Evolutionary conservation across 2,797 vertebrate species (phyloP).

Genomic region (Coregonus suidteri): DNA sequence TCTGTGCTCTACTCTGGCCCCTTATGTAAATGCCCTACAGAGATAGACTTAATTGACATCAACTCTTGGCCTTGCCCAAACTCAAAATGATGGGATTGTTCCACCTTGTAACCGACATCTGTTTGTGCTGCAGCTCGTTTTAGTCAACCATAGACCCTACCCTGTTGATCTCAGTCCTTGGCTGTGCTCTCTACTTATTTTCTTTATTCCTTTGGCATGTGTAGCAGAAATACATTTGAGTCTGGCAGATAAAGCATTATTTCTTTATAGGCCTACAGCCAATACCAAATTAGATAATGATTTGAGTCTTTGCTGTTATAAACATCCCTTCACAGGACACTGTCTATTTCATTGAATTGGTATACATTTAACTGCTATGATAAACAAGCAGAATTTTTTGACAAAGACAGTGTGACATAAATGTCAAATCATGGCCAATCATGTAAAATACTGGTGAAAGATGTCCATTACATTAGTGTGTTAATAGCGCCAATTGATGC

Average conservation of each 20-base stretch:
- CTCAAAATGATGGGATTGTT: conserved; percentile 59
- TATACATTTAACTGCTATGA: background rate
- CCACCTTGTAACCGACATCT: conserved; percentile 55
- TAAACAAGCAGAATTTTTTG: background rate
- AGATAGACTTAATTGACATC: conserved; percentile 62
- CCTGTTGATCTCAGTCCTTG: background rate
- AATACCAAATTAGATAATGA: background rate
- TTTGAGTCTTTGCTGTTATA: background rate
- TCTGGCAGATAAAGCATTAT: background rate
- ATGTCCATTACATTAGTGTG: background rate
- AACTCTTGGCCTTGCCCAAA: conserved; percentile 44
- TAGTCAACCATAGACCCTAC: background rate
- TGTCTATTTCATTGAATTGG: background rate
- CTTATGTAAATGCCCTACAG: conserved; percentile 67
- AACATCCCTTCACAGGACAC: background rate
- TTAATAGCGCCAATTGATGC: background rate
- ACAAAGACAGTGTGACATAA: background rate
- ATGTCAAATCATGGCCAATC: background rate
- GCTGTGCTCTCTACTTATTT: background rate
- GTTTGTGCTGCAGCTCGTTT: conserved; percentile 43
- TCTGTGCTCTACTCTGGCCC: conserved; percentile 62
- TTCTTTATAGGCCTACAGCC: background rate
- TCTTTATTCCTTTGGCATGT: background rate
- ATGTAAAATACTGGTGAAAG: background rate
- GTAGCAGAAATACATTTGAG: background rate